phyloP scores from a whole-genome alignment of 64 coral and sea anemone genomes.

The Platygyra sinensis region DNA sequence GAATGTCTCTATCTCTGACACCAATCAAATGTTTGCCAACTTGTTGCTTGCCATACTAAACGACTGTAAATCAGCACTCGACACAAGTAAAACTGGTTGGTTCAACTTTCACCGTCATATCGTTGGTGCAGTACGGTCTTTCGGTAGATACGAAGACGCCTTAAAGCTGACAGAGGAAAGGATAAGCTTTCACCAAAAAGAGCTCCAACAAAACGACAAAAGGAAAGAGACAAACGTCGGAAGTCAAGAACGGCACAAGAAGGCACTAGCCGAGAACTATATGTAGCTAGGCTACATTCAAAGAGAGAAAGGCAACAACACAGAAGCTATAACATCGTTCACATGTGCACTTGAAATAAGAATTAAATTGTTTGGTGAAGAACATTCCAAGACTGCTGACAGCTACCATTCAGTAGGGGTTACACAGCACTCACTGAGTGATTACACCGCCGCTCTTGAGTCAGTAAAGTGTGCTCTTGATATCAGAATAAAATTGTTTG shows the following conservation, averaged over 20 bases:
- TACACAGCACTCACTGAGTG: too few species aligned
- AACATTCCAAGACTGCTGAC: too few species aligned
- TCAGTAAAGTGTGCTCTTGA: too few species aligned
- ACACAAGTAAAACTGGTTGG: background rate
- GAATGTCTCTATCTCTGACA: too few species aligned
- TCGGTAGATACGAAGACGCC: background rate
- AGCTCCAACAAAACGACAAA: background rate
- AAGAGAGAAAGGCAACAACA: background rate
- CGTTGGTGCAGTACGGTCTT: background rate
- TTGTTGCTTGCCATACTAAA: background rate
- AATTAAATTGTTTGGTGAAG: too few species aligned
- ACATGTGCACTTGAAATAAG: too few species aligned
- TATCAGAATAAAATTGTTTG: too few species aligned
- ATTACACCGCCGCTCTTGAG: too few species aligned
- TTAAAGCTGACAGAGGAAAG: background rate
- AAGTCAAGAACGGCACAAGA: background rate
- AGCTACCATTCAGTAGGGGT: too few species aligned
- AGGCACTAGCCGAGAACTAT: background rate
- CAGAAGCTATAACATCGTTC: background rate
- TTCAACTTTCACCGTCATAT: background rate
- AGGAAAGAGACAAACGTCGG: background rate
- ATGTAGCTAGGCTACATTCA: background rate
- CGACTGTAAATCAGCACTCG: background rate
- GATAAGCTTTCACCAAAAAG: background rate
- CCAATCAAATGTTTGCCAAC: too few species aligned